Evolutionary conservation across 2,113 vertebrate genomes (phyloP), one percentile per base, ranked within the genome.

Genomic region (Felis chaus): DNA sequence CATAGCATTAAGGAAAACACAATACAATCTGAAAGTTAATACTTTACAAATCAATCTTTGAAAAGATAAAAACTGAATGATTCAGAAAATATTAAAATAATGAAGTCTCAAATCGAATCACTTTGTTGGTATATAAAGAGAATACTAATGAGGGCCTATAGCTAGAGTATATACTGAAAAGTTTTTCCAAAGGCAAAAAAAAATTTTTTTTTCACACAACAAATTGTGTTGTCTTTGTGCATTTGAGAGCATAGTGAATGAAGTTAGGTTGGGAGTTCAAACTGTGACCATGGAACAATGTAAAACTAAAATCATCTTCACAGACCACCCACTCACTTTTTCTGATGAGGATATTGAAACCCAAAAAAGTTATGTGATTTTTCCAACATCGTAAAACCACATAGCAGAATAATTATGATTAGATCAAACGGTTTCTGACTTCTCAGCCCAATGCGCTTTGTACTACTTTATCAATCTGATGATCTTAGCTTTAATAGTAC

Each of bases 71-170:
- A 21, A 68, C 7, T 16, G 74, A 69, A 15, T 29, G 74, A 83
- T 41, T 92, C 53, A 88, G 87, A 39, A 97, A 88, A 92, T 91
- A 18, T 71, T 94, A 90, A 96, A 94, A 96, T 81, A 94, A 95
- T 91, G 11, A 87, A 74, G 53, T 74, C 25, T 36, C 82, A 78
- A 48, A 27, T 79, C 74, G 95, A 86, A 93, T 89, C 50, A 82
- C 25, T 81, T 83, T 82, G 76, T 91, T 91, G 12, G 19, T 92
- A 91, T n/a, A 87, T 53, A 78, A 89, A 89, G n/a, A 85, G 33
- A 95, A 85, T 48, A 94, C 57, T 68, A 96, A 89, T 33, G 11
- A 95, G 16, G 69, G 19, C 7, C 27, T 65, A 80, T 31, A 94
- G 50, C 55, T 74, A 66, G 13, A 84, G 8, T 18, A 92, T 12